Conservation (phyloP, 1,140 invertebrate genomes). For the Drosophila parabipectinata region DNA sequence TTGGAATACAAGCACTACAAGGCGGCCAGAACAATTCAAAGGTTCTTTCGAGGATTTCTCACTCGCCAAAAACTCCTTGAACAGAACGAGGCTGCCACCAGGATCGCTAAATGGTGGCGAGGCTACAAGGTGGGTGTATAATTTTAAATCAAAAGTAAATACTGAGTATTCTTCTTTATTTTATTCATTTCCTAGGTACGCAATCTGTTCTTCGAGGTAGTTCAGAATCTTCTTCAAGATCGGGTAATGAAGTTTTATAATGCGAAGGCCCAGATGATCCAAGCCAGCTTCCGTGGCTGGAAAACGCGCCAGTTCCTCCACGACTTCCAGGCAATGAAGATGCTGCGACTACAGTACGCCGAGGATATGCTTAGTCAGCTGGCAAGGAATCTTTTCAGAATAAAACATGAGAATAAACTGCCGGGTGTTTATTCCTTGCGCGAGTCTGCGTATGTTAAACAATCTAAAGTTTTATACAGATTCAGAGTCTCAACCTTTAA, state of each 20-base stretch:
- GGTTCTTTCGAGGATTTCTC: slow-evolving; percentile 40
- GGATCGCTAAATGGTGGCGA: slow-evolving; percentile 50
- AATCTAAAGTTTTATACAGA: background rate
- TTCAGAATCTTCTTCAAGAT: slow-evolving; percentile 19
- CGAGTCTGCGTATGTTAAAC: background rate
- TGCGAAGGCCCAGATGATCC: slow-evolving; percentile 25
- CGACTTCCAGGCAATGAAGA: slow-evolving; percentile 24
- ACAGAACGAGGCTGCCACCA: slow-evolving; percentile 10
- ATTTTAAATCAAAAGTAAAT: background rate
- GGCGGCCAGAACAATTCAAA: slow-evolving; percentile 61
- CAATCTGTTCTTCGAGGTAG: background rate
- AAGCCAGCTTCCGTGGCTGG: slow-evolving; percentile 60
- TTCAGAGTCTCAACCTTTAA: background rate
- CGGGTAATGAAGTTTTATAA: slow-evolving; percentile 9
- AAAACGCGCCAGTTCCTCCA: slow-evolving; percentile 39
- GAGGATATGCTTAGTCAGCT: slow-evolving; percentile 36
- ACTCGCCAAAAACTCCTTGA: rapidly evolving
- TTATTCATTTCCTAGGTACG: background rate
- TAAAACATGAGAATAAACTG: background rate
- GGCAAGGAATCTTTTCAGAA: background rate
- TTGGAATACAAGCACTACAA: slow-evolving; percentile 69
- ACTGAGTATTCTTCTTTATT: background rate
- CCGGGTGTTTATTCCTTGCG: slow-evolving; percentile 28
- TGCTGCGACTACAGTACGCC: slow-evolving; percentile 17
- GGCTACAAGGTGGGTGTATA: background rate